Percentiles rank a stretch among this genome's conserved stretches.
Evolutionary conservation across 35 echinoderm and acorn worm species (phyloP).

Genomic region (Ophiothrix spiculata): DNA sequence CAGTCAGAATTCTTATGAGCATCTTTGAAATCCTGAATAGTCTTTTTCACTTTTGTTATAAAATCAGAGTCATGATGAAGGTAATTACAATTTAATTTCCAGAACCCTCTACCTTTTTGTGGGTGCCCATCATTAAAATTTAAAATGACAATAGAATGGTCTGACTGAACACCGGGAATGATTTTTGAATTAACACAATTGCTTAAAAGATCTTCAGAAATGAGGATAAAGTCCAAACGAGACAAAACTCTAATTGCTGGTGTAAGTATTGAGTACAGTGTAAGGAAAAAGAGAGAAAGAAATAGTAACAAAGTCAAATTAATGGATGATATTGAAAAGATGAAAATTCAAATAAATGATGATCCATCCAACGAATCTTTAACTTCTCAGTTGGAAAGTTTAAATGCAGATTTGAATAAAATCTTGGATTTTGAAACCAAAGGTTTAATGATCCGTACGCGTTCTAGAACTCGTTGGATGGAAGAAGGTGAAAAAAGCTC

Average conservation of each 20-base stretch:
- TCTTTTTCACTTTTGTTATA: background rate
- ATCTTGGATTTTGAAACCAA: no score
- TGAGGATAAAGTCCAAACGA: background rate
- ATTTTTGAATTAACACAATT: background rate
- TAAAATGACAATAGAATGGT: background rate
- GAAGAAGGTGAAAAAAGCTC: no score
- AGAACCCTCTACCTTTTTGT: background rate
- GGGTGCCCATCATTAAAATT: background rate
- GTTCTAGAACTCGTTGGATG: no score
- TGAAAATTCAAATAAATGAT: no score
- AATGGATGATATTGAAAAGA: no score
- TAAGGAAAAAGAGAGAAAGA: no score
- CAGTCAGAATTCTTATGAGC: background rate
- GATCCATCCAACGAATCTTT: no score
- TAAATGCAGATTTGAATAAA: no score
- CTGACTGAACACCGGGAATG: background rate
- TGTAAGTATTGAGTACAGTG: no score
- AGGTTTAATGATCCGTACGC: no score
- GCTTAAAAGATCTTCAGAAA: background rate
- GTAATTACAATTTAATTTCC: slow-evolving; percentile 1
- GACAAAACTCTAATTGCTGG: background rate
- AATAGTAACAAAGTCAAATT: no score
- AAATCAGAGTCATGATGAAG: background rate
- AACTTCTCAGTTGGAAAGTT: no score
- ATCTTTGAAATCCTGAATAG: background rate